phyloP scores from a whole-genome alignment of 2,888 invertebrate genomes.

The Tipula vernalis region DNA sequence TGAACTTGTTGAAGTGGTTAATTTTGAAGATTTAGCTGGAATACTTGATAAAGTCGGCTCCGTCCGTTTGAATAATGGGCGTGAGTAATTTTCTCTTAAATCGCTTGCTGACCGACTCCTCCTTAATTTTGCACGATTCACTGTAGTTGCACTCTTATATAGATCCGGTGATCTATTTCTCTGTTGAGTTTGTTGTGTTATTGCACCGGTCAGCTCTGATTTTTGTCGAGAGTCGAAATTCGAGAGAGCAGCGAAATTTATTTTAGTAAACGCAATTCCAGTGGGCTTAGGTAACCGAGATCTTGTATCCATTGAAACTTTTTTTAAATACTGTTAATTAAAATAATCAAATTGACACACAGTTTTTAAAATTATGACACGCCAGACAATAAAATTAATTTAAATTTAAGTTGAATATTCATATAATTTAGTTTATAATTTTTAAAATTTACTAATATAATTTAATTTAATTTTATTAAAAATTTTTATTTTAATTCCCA shows the following conservation, averaged over 20 bases:
- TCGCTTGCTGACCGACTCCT: conserved; percentile 25
- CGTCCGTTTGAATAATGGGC: conserved; percentile 22
- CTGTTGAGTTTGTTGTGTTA: neutral
- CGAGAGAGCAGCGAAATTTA: neutral
- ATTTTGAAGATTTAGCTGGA: conserved; percentile 25
- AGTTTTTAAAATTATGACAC: neutral
- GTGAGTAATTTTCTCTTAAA: conserved; percentile 20
- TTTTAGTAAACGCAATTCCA: conserved; percentile 15
- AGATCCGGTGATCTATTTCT: conserved; percentile 25
- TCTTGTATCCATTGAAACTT: neutral
- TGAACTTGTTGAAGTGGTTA: conserved; percentile 6
- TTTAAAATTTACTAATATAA: neutral
- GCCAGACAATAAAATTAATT: neutral
- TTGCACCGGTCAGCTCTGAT: neutral
- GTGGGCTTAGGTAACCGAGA: conserved; percentile 38
- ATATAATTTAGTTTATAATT: neutral
- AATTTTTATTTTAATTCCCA: neutral
- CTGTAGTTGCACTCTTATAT: neutral
- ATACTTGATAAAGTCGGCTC: conserved; percentile 27
- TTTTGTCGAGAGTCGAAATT: neutral
- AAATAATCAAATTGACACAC: neutral
- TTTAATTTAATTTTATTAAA: neutral
- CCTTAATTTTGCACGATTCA: conserved; percentile 15
- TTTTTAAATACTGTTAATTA: neutral
- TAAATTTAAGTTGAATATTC: neutral